A percentile compares a stretch with the other conserved stretches of the same genome.
Conservation (phyloP, 1,140 invertebrate genomes). For the Drosophila watanabei region DNA sequence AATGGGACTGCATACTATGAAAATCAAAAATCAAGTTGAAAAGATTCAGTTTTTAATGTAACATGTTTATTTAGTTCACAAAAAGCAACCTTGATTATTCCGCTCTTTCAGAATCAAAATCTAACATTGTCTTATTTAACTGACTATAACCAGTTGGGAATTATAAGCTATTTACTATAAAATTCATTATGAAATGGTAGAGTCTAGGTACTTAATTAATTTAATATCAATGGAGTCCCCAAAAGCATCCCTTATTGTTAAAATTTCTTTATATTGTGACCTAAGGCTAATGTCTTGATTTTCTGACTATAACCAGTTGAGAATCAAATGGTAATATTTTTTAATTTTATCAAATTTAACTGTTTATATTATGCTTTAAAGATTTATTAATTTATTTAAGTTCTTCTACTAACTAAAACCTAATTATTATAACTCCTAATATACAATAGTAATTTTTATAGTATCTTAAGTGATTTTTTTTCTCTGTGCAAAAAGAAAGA, state of each 20-base stretch:
- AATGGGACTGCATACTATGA: too few species aligned
- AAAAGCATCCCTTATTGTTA: too few species aligned
- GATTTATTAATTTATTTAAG: background rate
- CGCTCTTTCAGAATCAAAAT: background rate
- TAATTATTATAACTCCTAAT: background rate
- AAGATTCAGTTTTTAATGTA: fast-evolving
- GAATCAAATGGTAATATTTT: background rate
- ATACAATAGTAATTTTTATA: fast-evolving
- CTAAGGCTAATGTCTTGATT: fast-evolving
- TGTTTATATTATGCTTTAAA: background rate
- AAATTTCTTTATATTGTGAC: too few species aligned
- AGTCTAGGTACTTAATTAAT: background rate
- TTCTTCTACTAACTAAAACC: background rate
- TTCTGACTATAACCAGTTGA: background rate
- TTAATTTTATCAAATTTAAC: background rate
- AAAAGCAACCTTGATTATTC: background rate
- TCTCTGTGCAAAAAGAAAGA: slow-evolving; percentile 1
- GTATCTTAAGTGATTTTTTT: background rate
- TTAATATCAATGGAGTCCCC: background rate
- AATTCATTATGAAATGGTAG: background rate
- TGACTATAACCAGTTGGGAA: background rate
- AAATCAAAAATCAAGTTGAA: background rate
- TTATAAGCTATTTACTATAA: background rate
- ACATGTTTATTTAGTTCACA: background rate
- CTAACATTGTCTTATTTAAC: background rate